Conservation (phyloP, 2,113 vertebrate species). For the Leiothrix lutea region DNA sequence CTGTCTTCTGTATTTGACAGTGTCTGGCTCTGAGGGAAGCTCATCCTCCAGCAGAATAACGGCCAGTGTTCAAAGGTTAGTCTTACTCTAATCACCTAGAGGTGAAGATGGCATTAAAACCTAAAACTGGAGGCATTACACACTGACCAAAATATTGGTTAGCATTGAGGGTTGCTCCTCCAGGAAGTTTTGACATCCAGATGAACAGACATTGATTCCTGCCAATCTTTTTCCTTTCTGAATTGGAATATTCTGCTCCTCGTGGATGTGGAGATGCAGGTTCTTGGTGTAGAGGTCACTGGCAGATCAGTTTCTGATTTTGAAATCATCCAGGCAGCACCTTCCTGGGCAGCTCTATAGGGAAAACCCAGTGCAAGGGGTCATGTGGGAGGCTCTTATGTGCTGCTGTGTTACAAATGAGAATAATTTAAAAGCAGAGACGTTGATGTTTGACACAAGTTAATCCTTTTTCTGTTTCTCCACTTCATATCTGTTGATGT, state of each 20-base stretch:
- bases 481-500: not conserved
- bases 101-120: not conserved
- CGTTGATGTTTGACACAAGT: not conserved
- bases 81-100: not conserved
- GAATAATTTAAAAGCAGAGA: not conserved
- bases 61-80: not conserved
- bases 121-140: not conserved
- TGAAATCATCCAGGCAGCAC: not conserved
- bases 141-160: not conserved
- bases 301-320: not conserved
- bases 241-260: not conserved
- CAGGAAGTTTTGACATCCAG: not conserved
- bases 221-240: not conserved
- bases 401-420: not conserved
- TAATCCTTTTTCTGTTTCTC: not conserved
- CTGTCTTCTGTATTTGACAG: not conserved
- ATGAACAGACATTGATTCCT: not conserved
- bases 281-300: not conserved
- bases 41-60: not conserved
- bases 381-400: not conserved
- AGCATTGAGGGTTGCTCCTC: rapidly evolving
- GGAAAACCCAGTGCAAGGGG: not conserved
- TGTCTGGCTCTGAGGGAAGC: not conserved
- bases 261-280: rapidly evolving
- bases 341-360: not conserved